These are phyloP conservation scores for Pollenia labialis DNA, from an alignment of 2,888 invertebrate species.

Conservation along the genomic window DNA sequence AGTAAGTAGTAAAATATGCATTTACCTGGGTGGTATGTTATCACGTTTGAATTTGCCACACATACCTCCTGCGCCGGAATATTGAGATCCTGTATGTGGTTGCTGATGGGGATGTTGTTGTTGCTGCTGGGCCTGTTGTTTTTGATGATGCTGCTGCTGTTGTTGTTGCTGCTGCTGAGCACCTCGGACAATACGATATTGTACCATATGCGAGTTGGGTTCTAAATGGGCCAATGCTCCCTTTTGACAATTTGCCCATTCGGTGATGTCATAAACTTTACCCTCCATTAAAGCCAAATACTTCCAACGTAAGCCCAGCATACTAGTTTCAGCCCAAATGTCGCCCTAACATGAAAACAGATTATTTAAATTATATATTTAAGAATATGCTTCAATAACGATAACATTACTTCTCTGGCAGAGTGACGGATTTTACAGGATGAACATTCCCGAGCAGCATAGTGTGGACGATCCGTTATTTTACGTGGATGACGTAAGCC, in stretches of 20 bases:
- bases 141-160: constrained; percentile 79
- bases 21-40: constrained; percentile 73
- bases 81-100: constrained; percentile 76
- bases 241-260: constrained; percentile 97
- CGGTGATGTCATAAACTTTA: constrained; percentile 97
- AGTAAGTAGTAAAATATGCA: neutral
- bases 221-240: constrained; percentile 88
- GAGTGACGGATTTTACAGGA: constrained; percentile 95
- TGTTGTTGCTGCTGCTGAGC: constrained; percentile 83
- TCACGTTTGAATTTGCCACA: constrained; percentile 77
- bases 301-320: constrained; percentile 95
- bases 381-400: neutral
- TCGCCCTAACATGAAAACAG: constrained; percentile 88
- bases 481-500: constrained; percentile 94
- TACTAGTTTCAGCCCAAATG: constrained; percentile 97
- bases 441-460: constrained; percentile 95
- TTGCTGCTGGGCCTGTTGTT: constrained; percentile 75
- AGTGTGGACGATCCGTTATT: constrained; percentile 93
- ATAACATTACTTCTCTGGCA: constrained; percentile 89
- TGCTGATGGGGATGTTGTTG: constrained; percentile 79
- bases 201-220: constrained; percentile 96
- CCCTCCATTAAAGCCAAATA: constrained; percentile 99
- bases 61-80: constrained; percentile 75
- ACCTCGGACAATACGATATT: constrained; percentile 85
- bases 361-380: neutral